Conservation (phyloP, 2,113 vertebrate species). For the Corydoras sp. region DNA sequence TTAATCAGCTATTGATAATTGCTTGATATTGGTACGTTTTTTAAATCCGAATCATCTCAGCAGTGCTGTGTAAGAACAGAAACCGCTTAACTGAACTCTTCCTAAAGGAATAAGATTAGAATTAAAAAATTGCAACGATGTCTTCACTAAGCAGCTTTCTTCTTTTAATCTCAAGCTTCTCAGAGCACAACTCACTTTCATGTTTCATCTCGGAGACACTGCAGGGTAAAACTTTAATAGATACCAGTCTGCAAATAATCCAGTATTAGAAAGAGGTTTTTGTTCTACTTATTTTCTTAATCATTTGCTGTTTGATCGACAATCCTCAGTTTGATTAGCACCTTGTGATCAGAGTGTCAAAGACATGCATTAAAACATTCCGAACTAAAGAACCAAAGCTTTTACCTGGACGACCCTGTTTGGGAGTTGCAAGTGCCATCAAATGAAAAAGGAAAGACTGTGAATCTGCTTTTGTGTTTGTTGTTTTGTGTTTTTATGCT, state of each 20-base stretch:
- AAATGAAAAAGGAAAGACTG: conserved; percentile 56
- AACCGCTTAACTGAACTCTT: conserved; percentile 37
- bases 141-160: conserved; percentile 10
- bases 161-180: too few species aligned
- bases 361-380: background rate
- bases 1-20: background rate
- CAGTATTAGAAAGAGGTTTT: background rate
- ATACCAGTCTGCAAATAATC: too few species aligned
- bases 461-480: conserved; percentile 51
- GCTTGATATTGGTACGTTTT: conserved; percentile 15
- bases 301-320: background rate
- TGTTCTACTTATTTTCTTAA: background rate
- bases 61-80: background rate
- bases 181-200: too few species aligned
- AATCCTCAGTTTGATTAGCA: background rate
- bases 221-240: too few species aligned
- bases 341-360: background rate
- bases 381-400: background rate
- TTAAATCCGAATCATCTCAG: conserved; percentile 32
- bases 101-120: conserved; percentile 4
- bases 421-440: conserved; percentile 14
- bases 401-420: background rate
- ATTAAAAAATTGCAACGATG: background rate
- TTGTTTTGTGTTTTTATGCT: background rate
- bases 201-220: too few species aligned